Percentiles rank a stretch among this genome's conserved stretches.
These are phyloP conservation scores for Motacilla alba DNA, from an alignment of 2,113 vertebrate species.

Conservation along the genomic window DNA sequence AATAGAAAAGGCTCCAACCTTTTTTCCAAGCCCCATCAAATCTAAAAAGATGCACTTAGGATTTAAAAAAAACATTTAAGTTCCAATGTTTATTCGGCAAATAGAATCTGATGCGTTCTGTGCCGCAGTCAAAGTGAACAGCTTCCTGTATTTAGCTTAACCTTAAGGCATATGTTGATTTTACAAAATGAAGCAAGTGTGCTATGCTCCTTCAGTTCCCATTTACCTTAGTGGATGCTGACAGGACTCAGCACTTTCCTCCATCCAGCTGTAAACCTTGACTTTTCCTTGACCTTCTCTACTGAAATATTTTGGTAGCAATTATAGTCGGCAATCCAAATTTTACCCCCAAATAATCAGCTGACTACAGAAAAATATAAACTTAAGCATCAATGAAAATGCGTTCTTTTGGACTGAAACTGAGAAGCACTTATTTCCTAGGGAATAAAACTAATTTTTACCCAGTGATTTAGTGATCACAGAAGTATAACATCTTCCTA, in stretches of 20 bases:
- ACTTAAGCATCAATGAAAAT: neutral
- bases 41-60: neutral
- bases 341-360: conserved; percentile 10
- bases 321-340: neutral
- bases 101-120: conserved; percentile 6
- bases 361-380: conserved; percentile 11
- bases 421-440: neutral
- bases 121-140: neutral
- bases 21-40: neutral
- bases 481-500: neutral
- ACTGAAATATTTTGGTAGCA: neutral
- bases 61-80: neutral
- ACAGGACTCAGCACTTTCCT: neutral
- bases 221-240: conserved; percentile 3
- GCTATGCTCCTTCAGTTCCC: neutral
- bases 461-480: neutral
- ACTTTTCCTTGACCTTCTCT: conserved; percentile 22
- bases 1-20: neutral
- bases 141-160: conserved; percentile 27
- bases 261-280: neutral
- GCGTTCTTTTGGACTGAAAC: neutral
- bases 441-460: conserved; percentile 20
- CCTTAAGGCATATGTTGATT: conserved; percentile 43
- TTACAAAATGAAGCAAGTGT: conserved; percentile 33
- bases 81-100: neutral